Conservation (phyloP, 2,888 invertebrate species). For the Trichogramma dendrolimi region DNA sequence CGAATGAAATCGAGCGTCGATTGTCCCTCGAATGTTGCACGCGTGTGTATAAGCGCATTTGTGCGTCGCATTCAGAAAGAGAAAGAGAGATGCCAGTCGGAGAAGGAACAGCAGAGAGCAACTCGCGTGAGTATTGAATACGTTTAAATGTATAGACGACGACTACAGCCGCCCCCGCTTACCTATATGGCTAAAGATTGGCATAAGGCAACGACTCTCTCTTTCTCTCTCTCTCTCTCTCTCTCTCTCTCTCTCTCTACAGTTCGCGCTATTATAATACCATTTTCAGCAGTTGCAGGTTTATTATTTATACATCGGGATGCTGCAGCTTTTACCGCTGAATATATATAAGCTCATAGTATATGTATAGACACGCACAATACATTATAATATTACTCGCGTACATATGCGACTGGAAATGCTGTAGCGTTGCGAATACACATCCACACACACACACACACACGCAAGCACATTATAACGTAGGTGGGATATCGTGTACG, state of each 20-base stretch:
- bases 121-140: too few relatives aligned
- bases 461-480: too few relatives aligned
- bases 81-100: too few relatives aligned
- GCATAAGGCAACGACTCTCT: conserved; percentile 47
- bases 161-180: conserved; percentile 42
- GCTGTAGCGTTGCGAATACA: not conserved
- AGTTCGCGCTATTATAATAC: conserved; percentile 44
- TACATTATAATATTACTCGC: not conserved
- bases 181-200: conserved; percentile 37
- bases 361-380: not conserved
- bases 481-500: conserved; percentile 23
- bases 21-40: not conserved
- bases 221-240: conserved; percentile 5
- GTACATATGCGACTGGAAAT: conserved; percentile 17
- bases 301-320: not conserved
- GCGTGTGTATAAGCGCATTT: too few relatives aligned
- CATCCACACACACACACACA: too few relatives aligned
- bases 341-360: conserved; percentile 19
- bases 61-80: conserved; percentile 34
- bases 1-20: conserved; percentile 15
- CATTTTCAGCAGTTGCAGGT: conserved; percentile 43
- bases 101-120: too few relatives aligned
- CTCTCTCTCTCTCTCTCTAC: conserved; percentile 1
- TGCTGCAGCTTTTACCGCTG: conserved; percentile 12
- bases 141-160: too few relatives aligned